phyloP scores from a whole-genome alignment of 2,113 vertebrate genomes.

The Parus major region DNA sequence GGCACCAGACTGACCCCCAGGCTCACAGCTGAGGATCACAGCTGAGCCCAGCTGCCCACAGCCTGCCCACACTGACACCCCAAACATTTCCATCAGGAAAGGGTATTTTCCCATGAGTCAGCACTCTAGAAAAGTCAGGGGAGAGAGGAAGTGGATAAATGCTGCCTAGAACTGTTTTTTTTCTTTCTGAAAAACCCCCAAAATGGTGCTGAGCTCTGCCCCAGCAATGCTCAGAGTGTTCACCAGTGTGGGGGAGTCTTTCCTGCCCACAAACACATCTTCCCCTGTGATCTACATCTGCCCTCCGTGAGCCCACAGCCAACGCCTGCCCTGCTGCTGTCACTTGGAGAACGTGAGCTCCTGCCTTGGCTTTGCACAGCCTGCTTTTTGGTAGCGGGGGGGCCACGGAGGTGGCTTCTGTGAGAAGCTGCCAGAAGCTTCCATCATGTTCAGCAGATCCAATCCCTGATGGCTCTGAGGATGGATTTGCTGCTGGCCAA shows the following conservation, averaged over 20 bases:
- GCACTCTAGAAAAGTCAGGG: background rate
- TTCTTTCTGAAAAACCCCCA: background rate
- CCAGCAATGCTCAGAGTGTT: background rate
- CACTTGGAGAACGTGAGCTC: fast-evolving
- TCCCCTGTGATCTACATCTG: background rate
- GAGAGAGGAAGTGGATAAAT: background rate
- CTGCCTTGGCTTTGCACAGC: fast-evolving
- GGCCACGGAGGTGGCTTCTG: background rate
- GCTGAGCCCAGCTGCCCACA: background rate
- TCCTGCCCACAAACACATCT: background rate
- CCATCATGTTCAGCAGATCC: fast-evolving
- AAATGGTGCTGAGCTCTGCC: background rate
- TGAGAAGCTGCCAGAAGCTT: background rate
- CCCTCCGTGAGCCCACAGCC: background rate
- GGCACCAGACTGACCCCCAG: background rate
- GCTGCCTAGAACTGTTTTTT: background rate
- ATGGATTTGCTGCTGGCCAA: background rate
- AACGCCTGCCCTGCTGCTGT: background rate
- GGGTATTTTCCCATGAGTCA: background rate
- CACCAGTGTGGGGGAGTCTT: background rate
- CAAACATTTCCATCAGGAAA: background rate
- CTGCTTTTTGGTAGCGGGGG: background rate
- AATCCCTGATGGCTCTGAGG: background rate
- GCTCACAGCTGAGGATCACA: background rate
- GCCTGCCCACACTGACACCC: background rate